Evolutionary conservation across 2,797 vertebrate species (phyloP).

Genomic region (Rachycentron canadum): DNA sequence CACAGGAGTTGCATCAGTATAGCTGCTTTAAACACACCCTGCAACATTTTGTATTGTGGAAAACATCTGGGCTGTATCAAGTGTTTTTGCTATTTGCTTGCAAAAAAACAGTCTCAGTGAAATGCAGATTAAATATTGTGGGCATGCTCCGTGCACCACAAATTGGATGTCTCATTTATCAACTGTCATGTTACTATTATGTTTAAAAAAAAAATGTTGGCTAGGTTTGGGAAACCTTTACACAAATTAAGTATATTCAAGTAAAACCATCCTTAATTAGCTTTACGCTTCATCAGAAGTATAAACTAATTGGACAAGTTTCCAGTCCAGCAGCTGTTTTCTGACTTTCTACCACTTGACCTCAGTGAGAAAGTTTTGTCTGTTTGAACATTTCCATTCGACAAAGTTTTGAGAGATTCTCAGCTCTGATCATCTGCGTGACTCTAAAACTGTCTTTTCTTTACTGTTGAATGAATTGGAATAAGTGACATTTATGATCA

Average conservation of each 20-base stretch:
- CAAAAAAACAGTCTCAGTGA: neutral
- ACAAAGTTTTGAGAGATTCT: too few relatives aligned
- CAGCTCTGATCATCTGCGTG: neutral
- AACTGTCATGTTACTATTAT: neutral
- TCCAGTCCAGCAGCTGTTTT: neutral
- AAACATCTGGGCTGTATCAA: conserved; percentile 19
- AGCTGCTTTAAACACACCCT: neutral
- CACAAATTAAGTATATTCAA: neutral
- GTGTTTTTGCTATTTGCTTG: neutral
- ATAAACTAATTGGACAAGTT: neutral
- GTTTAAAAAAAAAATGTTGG: neutral
- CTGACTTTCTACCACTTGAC: neutral
- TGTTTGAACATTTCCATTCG: conserved; percentile 1
- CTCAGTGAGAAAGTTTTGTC: neutral
- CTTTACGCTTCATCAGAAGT: too few relatives aligned
- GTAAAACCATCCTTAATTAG: neutral
- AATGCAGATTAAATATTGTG: neutral
- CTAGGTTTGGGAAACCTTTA: neutral
- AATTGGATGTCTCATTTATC: neutral
- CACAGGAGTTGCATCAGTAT: conserved; percentile 7
- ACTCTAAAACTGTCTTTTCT: neutral
- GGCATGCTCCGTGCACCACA: neutral
- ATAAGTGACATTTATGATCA: neutral
- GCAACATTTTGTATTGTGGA: neutral
- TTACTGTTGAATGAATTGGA: neutral